A percentile compares a stretch with the other conserved stretches of the same genome.
Conservation (phyloP, 2,797 vertebrate species). For the Vespertilio murinus region DNA sequence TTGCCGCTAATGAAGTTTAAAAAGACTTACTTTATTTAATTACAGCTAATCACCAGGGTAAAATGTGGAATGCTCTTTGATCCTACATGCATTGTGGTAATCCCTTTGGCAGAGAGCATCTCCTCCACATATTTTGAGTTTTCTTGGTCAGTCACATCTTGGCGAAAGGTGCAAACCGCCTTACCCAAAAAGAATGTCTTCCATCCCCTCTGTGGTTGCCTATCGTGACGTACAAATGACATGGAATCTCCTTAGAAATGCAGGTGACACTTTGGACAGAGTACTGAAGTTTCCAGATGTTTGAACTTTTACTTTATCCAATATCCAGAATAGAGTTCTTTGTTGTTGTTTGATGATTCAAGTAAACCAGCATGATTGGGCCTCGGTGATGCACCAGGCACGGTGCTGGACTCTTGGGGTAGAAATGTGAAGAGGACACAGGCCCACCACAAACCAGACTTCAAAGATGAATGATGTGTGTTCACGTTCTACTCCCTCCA, state of each 20-base stretch:
- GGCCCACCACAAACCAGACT: not conserved
- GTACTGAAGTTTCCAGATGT: not conserved
- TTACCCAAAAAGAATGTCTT: slow-evolving; percentile 32
- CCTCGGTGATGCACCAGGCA: not conserved
- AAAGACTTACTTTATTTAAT: slow-evolving; percentile 99
- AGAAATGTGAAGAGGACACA: not conserved
- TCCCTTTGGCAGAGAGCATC: slow-evolving; percentile 96
- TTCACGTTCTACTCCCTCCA: not conserved
- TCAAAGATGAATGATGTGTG: not conserved
- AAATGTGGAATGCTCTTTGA: slow-evolving; percentile 97
- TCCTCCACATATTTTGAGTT: slow-evolving; percentile 91
- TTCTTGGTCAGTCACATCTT: slow-evolving; percentile 88
- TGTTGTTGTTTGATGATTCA: not conserved
- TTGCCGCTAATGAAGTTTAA: slow-evolving; percentile 99
- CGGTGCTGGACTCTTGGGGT: no score
- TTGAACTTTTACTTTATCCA: not conserved
- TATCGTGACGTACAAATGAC: slow-evolving; percentile 29
- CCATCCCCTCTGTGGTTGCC: slow-evolving; percentile 47
- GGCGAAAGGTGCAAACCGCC: slow-evolving; percentile 75
- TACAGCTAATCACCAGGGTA: slow-evolving; percentile 96
- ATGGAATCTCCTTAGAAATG: not conserved
- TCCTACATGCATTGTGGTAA: slow-evolving; percentile 93
- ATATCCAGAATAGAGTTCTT: not conserved
- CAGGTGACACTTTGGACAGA: not conserved
- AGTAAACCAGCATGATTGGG: not conserved